Base-by-base conservation (phyloP, 2,888 invertebrate species). In the Caenorhabditis becei region DNA sequence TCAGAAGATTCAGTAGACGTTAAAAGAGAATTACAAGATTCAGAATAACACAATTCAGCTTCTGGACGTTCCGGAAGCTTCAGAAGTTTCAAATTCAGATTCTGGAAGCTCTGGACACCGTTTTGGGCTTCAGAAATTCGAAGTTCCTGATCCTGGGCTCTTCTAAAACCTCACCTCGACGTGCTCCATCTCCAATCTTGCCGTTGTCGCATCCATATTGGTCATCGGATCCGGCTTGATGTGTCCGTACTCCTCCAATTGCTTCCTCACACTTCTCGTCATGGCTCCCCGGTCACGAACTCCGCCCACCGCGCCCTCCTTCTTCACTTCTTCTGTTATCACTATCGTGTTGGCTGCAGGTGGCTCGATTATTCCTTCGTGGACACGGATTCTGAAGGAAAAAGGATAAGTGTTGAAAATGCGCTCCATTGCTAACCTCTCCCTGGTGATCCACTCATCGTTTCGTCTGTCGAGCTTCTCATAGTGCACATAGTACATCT, bases 381-480 rank as follows among this genome's bases (percentile, higher is more conserved):
- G 24, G 4, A 67, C 18, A 1, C 28, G 54, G 2, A 69, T 69
- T 26, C 59, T 63, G 62, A 53, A 58, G 37, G 26, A n/a, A n/a
- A n/a, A n/a, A n/a, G n/a, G n/a, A n/a, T n/a, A n/a, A n/a, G n/a
- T n/a, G n/a, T n/a, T n/a, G n/a, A n/a, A n/a, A n/a, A n/a, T n/a
- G n/a, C n/a, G n/a, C n/a, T n/a, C n/a, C n/a, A n/a, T n/a, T n/a
- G n/a, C n/a, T n/a, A n/a, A 83, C 83, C 72, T 63, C 8, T 83
- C 82, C 35, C 81, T 71, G 44, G 86, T 84, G 26, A 90, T 77
- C 90, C 90, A 90, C 75, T 90, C 89, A 66, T 90, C 90, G 58
- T 88, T 71, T 23, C 90, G 75, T 4, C 90, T 83, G 82, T 90
- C 90, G 56, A 83, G 65, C n/a, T 78, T 77, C 16, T 82, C 80